Base-by-base conservation (phyloP, 2,797 vertebrate species). In the Arremon aurantiirostris region DNA sequence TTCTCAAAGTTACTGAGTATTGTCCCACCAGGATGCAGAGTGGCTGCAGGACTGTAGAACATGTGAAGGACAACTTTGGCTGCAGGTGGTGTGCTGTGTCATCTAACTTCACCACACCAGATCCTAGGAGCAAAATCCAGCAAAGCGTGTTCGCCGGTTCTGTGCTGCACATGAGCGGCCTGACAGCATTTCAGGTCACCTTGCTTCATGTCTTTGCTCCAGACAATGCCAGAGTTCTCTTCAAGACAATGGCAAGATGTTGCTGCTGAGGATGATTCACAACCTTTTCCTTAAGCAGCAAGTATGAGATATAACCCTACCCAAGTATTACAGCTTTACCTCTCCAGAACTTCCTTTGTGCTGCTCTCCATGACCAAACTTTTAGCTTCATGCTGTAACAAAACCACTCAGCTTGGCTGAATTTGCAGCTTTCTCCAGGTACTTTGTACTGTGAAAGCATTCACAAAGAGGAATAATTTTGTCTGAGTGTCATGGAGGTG, bases 1-100 rank as follows among this genome's bases (percentile, higher is more conserved):
- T 81, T 80, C 50, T 88, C 72, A 57, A 57, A 87, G 56, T 56
- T 68, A 15, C 11, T 39, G 57, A 78, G 8, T 20, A 9, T 60
- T 57, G 34, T 68, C 23, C 69, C 61, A 27, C 12, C 17, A 52
- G 57, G 46, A 65, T 57, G 61, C 46, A 78, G 57, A 20, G 61
- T 22, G 30, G 26, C 20, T 82, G 41, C 55, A 66, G 39, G n/a
- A 13, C 23, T 87, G 32, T 60, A 77, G 73, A 47, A 27, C 7
- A 24, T 53, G 11, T 53, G 34, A 60, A 71, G 32, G 30, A 53
- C 22, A 42, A 7, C 16, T 91, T 80, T 80, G 56, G 18, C 56
- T 64, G 53, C 49, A 41, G 75, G 26, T 0, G 0, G 3, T 3
- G 1, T 46, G 21, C 27, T 85, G n/a, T 27, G 16, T 32, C 5